phyloP scores from a whole-genome alignment of 2,888 invertebrate genomes.

The Alentia gelatinosa region DNA sequence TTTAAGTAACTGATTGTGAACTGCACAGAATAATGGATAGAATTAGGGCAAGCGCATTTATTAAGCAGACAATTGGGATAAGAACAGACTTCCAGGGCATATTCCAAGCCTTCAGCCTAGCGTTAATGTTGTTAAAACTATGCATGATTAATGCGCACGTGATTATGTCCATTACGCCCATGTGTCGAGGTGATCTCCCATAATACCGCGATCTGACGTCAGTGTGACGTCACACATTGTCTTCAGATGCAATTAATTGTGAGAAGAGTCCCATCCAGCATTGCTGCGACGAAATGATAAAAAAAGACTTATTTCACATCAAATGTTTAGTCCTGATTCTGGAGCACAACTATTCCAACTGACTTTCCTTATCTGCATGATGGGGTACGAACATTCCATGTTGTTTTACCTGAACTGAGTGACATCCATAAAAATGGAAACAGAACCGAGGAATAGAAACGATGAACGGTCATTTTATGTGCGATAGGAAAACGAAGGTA shows the following conservation, averaged over 20 bases:
- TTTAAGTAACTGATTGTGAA: no score
- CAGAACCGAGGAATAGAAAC: no score
- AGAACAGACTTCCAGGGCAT: not conserved
- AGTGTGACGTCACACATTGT: not conserved
- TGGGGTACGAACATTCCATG: no score
- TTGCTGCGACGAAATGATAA: not conserved
- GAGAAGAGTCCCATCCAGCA: not conserved
- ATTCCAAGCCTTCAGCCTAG: not conserved
- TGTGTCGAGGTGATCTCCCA: not conserved
- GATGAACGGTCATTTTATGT: no score
- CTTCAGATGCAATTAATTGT: not conserved
- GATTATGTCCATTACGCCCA: not conserved
- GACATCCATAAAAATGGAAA: no score
- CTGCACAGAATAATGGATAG: not conserved
- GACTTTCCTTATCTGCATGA: no score
- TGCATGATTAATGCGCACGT: not conserved
- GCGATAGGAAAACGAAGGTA: no score
- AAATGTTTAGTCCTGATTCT: no score
- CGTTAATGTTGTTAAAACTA: not conserved
- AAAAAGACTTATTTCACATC: no score
- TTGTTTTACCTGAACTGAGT: no score
- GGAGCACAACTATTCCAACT: no score
- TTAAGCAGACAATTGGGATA: not conserved
- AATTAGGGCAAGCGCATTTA: not conserved
- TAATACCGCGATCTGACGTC: not conserved